These are phyloP conservation scores for Mormyrops boulengeri DNA, from an alignment of 2,797 vertebrate genomes.

Conservation along the genomic window DNA sequence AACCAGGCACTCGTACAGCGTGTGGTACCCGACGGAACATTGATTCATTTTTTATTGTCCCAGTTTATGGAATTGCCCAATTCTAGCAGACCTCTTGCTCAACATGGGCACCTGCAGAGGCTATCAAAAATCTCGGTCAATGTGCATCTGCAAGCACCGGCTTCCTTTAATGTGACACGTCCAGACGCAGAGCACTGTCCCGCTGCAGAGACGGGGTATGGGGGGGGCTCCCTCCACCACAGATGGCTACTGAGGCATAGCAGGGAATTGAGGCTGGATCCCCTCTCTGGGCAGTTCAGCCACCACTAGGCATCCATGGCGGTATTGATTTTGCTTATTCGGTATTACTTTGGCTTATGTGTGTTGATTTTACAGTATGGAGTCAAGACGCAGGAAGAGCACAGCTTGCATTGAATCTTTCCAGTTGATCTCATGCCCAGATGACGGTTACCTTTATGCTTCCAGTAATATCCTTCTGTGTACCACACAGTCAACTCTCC, in stretches of 20 bases:
- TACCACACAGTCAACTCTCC: background rate
- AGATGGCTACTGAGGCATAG: background rate
- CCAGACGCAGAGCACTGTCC: background rate
- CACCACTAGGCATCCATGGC: background rate
- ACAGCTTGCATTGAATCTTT: background rate
- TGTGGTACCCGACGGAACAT: background rate
- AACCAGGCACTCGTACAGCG: background rate
- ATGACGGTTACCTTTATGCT: background rate
- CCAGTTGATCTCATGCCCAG: background rate
- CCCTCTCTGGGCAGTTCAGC: background rate
- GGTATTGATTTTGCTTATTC: background rate
- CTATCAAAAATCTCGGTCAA: background rate
- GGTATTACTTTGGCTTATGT: background rate
- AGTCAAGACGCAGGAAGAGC: background rate
- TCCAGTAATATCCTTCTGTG: background rate
- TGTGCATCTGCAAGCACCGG: background rate
- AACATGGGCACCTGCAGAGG: background rate
- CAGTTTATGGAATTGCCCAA: background rate
- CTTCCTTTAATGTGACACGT: background rate
- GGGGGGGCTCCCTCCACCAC: background rate
- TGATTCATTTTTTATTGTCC: background rate
- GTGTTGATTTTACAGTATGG: background rate
- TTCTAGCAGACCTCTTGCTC: background rate
- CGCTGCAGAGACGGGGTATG: background rate
- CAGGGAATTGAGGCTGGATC: background rate